A percentile compares a stretch with the other conserved stretches of the same genome.
Evolutionary conservation across 2,113 vertebrate genomes (phyloP).

Genomic region (Coturnix japonica): DNA sequence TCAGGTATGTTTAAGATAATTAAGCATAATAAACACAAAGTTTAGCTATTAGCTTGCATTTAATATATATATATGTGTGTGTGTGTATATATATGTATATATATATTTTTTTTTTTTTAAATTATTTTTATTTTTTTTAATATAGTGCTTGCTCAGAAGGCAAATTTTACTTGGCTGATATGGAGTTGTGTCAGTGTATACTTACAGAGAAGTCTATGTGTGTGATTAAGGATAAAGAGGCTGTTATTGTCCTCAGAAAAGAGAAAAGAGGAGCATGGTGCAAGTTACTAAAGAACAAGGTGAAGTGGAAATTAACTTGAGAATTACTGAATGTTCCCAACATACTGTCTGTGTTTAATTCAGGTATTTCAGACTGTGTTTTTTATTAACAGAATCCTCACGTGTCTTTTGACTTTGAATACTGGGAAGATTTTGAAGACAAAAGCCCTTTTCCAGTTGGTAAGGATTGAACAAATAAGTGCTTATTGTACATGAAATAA

Average conservation of each 20-base stretch:
- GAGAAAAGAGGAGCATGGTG: constrained; percentile 63
- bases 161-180: constrained; percentile 74
- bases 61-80: no score
- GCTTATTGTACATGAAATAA: background rate
- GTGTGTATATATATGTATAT: no score
- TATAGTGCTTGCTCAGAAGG: constrained; percentile 75
- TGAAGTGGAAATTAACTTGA: constrained; percentile 4
- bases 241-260: constrained; percentile 70
- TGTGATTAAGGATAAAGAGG: constrained; percentile 55
- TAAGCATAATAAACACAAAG: background rate
- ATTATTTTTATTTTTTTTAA: background rate
- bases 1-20: constrained; percentile 74
- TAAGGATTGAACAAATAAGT: constrained; percentile 17
- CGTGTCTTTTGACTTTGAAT: constrained; percentile 79
- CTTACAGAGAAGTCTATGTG: constrained; percentile 62
- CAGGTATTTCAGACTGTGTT: background rate
- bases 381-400: constrained; percentile 74
- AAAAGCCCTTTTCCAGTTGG: constrained; percentile 54
- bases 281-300: constrained; percentile 73
- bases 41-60: background rate
- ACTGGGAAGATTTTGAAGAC: constrained; percentile 76
- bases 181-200: constrained; percentile 71
- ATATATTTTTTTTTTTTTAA: no score
- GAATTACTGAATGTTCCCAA: background rate
- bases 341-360: background rate